Evolutionary conservation across 2,797 vertebrate species (phyloP), one percentile per base, ranked within the genome.

Genomic region (Hydrophis major): DNA sequence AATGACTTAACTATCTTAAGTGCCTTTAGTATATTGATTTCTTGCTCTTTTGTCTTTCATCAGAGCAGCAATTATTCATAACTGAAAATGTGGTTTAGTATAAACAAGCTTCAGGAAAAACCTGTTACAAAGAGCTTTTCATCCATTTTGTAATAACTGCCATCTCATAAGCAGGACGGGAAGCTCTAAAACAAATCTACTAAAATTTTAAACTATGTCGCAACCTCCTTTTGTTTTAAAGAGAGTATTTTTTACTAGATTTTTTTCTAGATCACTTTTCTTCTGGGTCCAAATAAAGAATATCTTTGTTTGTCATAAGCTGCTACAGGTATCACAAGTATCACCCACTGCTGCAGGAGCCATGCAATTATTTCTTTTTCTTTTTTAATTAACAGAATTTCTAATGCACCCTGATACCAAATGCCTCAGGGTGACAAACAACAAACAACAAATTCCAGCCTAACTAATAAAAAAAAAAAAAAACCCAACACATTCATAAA

Each of bases 81-180:
- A 3, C 59, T 91, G 94, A 92, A 95, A 96, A 96, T 94, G 12
- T 92, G 90, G 74, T 92, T 93, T 91, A 94, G 3, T 0, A 37
- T 69, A 89, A 92, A 83, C 90, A 32, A 60, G 92, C 78, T 93
- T 93, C 22, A 53, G 87, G 87, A 88, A 47, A 89, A 93, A 55
- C 18, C 47, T 42, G 8, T 37, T 56, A 47, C 27, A 0, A 1
- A 5, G 14, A 4, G 57, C 10, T 22, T 63, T 92, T 27, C 20
- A 22, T 83, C 74, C 4, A 1, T 25, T 20, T 42, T 11, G 20
- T 83, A 83, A 83, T 42, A 83, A 83, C 74, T 25, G 37, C 37
- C 27, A 59, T 42, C 1, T 66, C 20, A 32, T 61, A 25, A 37
- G 3, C 86, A 92, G 25, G 22, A 57, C 10, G n/a, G n/a, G n/a